phyloP scores from a whole-genome alignment of 2,113 vertebrate species.

The Larimichthys crocea region DNA sequence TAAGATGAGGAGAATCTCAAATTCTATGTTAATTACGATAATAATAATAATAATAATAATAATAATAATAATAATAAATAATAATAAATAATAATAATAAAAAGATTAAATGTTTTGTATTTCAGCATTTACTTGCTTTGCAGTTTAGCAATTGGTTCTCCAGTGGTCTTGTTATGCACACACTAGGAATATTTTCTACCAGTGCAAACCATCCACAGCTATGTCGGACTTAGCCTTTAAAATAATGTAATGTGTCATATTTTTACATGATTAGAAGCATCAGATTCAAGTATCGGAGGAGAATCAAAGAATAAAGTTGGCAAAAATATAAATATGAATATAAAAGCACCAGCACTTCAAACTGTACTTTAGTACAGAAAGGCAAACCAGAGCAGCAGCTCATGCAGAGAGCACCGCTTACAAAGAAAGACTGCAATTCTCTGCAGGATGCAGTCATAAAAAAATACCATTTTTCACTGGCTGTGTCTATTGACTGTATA shows the following conservation, averaged over 20 bases:
- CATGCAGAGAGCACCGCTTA: slow-evolving; percentile 17
- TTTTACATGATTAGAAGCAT: neutral
- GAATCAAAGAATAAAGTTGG: neutral
- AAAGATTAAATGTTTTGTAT: no score
- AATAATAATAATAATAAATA: no score
- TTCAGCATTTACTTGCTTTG: no score
- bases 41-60: no score
- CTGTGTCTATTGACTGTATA: slow-evolving; percentile 64
- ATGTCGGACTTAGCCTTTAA: neutral
- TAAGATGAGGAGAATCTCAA: neutral
- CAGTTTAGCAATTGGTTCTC: no score
- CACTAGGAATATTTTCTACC: no score
- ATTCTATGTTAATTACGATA: no score
- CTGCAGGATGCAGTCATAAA: slow-evolving; percentile 62
- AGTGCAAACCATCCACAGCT: no score
- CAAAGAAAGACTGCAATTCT: slow-evolving; percentile 44
- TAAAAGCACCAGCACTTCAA: neutral
- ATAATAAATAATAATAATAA: no score
- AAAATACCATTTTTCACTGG: slow-evolving; percentile 62
- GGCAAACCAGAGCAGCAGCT: slow-evolving; percentile 7
- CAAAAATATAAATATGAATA: neutral
- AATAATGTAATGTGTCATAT: neutral
- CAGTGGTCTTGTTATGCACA: no score
- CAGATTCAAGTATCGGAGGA: neutral
- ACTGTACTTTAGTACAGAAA: neutral